Conservation (phyloP, 2,888 invertebrate species). For the Ophioninae sp. region DNA sequence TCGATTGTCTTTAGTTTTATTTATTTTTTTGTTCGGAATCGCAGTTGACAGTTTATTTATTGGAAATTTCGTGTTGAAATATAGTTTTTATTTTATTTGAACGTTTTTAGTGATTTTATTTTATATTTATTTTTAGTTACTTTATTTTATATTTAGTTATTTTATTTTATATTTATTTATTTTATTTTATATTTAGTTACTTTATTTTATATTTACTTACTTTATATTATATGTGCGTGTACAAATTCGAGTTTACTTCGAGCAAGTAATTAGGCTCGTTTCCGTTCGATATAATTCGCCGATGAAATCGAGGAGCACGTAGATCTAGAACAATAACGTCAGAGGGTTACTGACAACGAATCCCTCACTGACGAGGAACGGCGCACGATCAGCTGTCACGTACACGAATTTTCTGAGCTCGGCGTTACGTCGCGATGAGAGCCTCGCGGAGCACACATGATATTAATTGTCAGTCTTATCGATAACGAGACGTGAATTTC, state of each 20-base stretch:
- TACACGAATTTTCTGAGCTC: slow-evolving; percentile 73
- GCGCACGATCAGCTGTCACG: slow-evolving; percentile 72
- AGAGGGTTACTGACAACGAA: slow-evolving; percentile 8
- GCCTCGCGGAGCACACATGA: slow-evolving; percentile 72
- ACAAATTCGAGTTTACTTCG: background rate
- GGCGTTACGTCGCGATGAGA: slow-evolving; percentile 70
- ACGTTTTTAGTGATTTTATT: too few species aligned
- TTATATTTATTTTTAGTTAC: too few species aligned
- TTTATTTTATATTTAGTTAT: too few species aligned
- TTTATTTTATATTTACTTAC: too few species aligned
- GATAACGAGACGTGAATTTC: slow-evolving; percentile 30
- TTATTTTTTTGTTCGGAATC: too few species aligned
- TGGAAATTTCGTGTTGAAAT: too few species aligned
- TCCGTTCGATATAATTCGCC: background rate
- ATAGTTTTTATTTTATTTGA: too few species aligned
- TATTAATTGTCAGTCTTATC: slow-evolving; percentile 77
- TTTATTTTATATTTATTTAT: too few species aligned
- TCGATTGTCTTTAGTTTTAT: too few species aligned
- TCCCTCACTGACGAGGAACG: slow-evolving; percentile 22
- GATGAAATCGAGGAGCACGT: background rate
- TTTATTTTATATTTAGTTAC: too few species aligned
- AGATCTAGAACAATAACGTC: background rate
- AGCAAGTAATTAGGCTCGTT: background rate
- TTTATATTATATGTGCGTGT: too few species aligned
- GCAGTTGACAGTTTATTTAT: too few species aligned